Evolutionary conservation across 2,888 invertebrate species (phyloP), one percentile per base, ranked within the genome.

Genomic region (Monochamus alternatus): DNA sequence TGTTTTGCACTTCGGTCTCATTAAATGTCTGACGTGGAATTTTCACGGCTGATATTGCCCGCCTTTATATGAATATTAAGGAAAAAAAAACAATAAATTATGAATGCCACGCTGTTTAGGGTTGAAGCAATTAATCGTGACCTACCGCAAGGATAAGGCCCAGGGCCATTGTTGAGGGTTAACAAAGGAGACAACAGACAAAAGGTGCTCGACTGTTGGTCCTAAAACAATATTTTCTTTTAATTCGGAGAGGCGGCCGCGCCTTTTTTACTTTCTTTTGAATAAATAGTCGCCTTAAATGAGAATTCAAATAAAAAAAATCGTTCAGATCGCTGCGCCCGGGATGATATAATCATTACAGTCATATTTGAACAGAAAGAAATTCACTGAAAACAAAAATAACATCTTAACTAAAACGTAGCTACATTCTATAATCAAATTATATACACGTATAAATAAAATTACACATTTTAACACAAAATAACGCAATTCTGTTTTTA

Each of bases 111-210:
- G 59, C 30, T 14, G 62, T 51, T 51, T 44, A 62, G 70, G 32
- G 14, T 52, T 62, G 62, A 10, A 14, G 30, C 32, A 31, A 79
- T 77, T 75, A 75, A 77, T 79, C 74, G 43, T 52, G 74, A 79
- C 79, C 75, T 60, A 75, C 79, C 65, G 74, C 78, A 75, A 75
- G 47, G 75, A 22, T 64, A 9, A 43, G 66, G 62, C 44, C 65
- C 44, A 52, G 47, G 64, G 69, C 66, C 63, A 74, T 77, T 74
- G 74, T 73, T 63, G 59, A n/a, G 52, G 30, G 30, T 0, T 31
- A 74, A 55, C 55, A 55, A 55, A n/a, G 55, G 7, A 55, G 55
- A 55, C 55, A 55, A 55, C 14, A n/a, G n/a, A 14, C 55, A 14
- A 47, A 47, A 47, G 47, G 12, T 47, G 47, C 47, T 47, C 47